Conservation (phyloP, 2,888 invertebrate genomes). For the Harpagoxenus sublaevis region DNA sequence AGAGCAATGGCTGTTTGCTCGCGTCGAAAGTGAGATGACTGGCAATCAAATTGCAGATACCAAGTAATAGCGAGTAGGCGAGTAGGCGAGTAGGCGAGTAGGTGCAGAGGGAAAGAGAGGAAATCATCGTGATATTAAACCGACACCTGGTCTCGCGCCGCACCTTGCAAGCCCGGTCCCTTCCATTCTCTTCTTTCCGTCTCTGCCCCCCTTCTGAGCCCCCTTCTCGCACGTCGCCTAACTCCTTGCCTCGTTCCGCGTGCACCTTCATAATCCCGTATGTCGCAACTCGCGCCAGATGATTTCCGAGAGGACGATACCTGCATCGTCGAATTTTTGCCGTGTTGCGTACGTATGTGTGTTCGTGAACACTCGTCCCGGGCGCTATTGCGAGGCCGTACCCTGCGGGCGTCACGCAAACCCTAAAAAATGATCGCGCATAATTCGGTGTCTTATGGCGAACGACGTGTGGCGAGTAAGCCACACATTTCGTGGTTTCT, state of each 20-base stretch:
- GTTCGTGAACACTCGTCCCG: not conserved
- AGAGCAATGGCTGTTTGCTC: conserved; percentile 39
- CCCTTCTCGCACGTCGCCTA: conserved; percentile 48
- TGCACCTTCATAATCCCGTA: conserved; percentile 63
- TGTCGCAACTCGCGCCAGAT: conserved; percentile 54
- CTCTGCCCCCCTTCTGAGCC: conserved; percentile 46
- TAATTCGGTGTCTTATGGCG: conserved; percentile 37
- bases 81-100: conserved; percentile 62
- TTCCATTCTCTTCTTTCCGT: conserved; percentile 57
- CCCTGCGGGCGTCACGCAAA: conserved; percentile 37
- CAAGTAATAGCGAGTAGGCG: conserved; percentile 71
- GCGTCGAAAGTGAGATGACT: conserved; percentile 69
- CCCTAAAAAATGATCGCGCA: conserved; percentile 22
- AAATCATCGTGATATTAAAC: conserved; percentile 63
- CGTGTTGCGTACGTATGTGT: not conserved
- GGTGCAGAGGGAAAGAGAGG: conserved; percentile 64
- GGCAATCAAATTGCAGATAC: conserved; percentile 74
- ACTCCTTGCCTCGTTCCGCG: conserved; percentile 52
- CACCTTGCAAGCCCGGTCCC: conserved; percentile 80
- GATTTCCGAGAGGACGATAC: conserved; percentile 47
- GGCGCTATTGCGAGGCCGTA: conserved; percentile 12
- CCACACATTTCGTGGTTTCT: conserved; percentile 2
- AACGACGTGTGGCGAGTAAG: conserved; percentile 13
- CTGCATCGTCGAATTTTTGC: conserved; percentile 38
- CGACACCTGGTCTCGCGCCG: conserved; percentile 77